A percentile compares a stretch with the other conserved stretches of the same genome.
Evolutionary conservation across 2,113 vertebrate genomes (phyloP).

Genomic region (Myrmecobius fasciatus): DNA sequence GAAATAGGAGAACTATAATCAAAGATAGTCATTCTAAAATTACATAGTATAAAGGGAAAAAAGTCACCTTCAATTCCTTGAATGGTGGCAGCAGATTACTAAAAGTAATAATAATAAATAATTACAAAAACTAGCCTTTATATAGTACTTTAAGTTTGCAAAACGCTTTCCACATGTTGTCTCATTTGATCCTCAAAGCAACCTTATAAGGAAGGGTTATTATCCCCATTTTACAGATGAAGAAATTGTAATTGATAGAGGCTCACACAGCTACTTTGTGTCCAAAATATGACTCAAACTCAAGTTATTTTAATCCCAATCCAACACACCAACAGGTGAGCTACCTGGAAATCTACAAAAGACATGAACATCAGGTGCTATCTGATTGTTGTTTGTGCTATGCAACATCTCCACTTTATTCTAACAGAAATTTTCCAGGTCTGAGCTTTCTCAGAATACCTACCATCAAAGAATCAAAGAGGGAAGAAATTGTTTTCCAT

Average conservation of each 20-base stretch:
- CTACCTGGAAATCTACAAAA: neutral
- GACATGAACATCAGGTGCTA: neutral
- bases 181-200: neutral
- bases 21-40: neutral
- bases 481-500: neutral
- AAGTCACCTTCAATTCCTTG: neutral
- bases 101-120: neutral
- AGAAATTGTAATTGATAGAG: neutral
- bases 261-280: neutral
- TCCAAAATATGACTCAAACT: neutral
- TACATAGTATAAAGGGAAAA: neutral
- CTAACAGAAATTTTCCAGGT: neutral
- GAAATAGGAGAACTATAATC: neutral
- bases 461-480: neutral
- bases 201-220: neutral
- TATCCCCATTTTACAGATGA: neutral
- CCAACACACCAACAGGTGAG: neutral
- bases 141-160: neutral
- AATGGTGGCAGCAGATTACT: neutral
- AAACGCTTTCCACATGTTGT: neutral
- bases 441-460: neutral
- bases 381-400: neutral
- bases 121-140: neutral
- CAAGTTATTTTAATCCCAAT: neutral
- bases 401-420: neutral